Conservation (phyloP, 2,113 vertebrate genomes). For the Phainopepla nitens region DNA sequence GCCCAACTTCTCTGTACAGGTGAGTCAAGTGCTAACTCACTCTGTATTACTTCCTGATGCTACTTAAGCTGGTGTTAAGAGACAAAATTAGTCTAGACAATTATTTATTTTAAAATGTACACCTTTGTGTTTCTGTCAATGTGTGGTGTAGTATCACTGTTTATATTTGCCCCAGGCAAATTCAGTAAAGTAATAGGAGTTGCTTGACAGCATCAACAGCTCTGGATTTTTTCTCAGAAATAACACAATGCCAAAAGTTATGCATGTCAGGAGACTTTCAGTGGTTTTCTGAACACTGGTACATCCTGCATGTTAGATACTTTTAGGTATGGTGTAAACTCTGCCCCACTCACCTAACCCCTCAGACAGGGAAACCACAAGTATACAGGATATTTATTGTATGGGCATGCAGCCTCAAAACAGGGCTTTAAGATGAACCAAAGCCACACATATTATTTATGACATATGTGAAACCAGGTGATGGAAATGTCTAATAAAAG, state of each 20-base stretch:
- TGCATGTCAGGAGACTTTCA: neutral
- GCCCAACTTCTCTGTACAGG: neutral
- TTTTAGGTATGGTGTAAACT: neutral
- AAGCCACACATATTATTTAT: neutral
- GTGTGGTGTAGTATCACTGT: neutral
- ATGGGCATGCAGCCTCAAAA: neutral
- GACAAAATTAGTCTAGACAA: neutral
- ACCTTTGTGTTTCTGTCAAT: neutral
- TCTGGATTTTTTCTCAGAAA: neutral
- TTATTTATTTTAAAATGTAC: neutral
- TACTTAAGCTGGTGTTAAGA: neutral
- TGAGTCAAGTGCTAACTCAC: neutral
- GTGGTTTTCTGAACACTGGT: neutral
- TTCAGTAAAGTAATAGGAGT: neutral
- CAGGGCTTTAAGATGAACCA: neutral
- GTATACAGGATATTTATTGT: neutral
- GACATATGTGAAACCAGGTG: neutral
- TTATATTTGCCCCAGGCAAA: neutral
- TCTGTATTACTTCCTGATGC: neutral
- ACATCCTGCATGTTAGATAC: neutral
- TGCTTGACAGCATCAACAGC: neutral
- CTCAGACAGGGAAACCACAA: neutral
- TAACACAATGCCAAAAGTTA: neutral
- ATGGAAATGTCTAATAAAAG: neutral
- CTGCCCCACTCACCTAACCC: neutral